Evolutionary conservation across 2,113 vertebrate species (phyloP).

Genomic region (Aegotheles bennettii): DNA sequence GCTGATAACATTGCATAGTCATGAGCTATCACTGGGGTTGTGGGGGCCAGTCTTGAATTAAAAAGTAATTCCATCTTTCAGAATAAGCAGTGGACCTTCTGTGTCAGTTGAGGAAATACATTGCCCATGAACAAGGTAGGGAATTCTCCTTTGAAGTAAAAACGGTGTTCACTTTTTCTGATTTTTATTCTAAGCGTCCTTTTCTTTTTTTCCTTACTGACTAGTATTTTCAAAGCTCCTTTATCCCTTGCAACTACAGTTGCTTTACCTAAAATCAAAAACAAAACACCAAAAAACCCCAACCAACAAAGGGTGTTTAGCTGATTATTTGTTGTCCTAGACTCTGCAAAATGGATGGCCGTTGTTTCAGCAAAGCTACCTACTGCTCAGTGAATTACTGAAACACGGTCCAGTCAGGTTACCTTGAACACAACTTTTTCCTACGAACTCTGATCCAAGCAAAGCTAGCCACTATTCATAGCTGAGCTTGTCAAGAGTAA

Average conservation of each 20-base stretch:
- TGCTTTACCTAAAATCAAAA: not conserved
- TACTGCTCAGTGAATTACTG: not conserved
- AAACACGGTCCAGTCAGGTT: not conserved
- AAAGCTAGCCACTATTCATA: conserved; percentile 29
- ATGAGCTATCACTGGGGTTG: fast-evolving
- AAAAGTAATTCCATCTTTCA: not conserved
- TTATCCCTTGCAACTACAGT: not conserved
- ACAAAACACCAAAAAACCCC: not conserved
- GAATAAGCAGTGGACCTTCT: not conserved
- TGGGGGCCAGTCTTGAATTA: not conserved
- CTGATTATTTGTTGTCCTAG: not conserved
- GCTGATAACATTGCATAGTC: not conserved
- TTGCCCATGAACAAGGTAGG: not conserved
- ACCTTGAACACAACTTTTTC: conserved; percentile 31
- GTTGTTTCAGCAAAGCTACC: not conserved
- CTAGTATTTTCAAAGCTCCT: not conserved
- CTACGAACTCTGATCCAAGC: conserved; percentile 13
- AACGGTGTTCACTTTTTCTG: not conserved
- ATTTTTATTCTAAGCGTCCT: not conserved
- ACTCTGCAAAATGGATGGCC: not conserved
- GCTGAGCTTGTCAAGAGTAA: conserved; percentile 30
- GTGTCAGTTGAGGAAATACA: not conserved
- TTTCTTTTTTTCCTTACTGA: not conserved
- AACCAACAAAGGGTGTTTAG: not conserved
- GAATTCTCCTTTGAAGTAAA: not conserved